Percentiles rank a stretch among this genome's conserved stretches.
Evolutionary conservation across 2,113 vertebrate species (phyloP).

Genomic region (Odocoileus hemionus): DNA sequence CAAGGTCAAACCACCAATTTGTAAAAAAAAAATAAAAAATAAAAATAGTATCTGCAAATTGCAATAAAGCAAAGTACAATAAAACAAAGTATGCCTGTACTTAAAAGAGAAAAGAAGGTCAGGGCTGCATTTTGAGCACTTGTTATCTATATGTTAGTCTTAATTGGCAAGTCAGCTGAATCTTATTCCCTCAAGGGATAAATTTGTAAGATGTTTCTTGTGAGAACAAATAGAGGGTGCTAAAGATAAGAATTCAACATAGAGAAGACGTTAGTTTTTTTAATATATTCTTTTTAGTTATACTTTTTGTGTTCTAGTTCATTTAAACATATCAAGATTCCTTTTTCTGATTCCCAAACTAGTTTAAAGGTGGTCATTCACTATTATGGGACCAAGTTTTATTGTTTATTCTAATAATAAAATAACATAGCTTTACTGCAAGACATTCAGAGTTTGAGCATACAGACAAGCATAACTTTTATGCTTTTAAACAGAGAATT

Average conservation of each 20-base stretch:
- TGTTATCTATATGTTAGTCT: background rate
- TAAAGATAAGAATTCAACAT: background rate
- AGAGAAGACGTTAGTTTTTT: background rate
- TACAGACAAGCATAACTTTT: background rate
- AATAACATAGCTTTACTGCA: background rate
- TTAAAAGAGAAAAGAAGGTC: background rate
- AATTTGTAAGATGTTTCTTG: slow-evolving; percentile 43
- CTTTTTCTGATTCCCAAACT: background rate
- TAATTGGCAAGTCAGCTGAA: background rate
- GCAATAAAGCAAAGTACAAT: background rate
- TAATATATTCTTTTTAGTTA: background rate
- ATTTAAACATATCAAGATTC: slow-evolving; percentile 36
- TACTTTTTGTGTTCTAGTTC: background rate
- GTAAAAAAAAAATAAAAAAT: background rate
- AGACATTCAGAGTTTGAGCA: background rate
- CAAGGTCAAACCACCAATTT: background rate
- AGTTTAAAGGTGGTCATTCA: background rate
- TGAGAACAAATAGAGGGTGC: background rate
- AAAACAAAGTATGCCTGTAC: background rate
- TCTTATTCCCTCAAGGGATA: background rate
- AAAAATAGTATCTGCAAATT: background rate
- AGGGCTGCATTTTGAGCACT: background rate
- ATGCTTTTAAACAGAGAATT: background rate
- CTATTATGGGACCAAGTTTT: background rate
- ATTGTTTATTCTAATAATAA: slow-evolving; percentile 20